These are phyloP conservation scores for Ambastaia sidthimunki DNA, from an alignment of 2,797 vertebrate genomes.

Conservation along the genomic window DNA sequence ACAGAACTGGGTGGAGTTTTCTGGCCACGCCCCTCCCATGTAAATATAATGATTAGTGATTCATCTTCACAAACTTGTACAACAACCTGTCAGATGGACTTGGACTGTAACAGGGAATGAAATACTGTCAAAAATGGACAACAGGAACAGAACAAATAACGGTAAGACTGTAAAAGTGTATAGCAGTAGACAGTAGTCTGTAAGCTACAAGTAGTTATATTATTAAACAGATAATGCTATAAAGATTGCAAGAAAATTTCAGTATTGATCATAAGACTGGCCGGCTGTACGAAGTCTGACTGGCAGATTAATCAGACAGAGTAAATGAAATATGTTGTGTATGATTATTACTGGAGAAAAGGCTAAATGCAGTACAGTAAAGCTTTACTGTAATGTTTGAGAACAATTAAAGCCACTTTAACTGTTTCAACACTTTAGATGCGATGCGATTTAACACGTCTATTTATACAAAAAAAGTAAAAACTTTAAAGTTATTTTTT, in stretches of 20 bases:
- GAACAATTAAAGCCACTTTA: no score
- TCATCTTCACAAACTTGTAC: not conserved
- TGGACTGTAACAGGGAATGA: not conserved
- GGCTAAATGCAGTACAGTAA: no score
- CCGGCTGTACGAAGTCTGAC: not conserved
- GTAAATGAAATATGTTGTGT: no score
- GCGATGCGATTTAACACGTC: no score
- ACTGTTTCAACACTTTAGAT: no score
- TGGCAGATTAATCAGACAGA: no score
- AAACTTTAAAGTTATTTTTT: no score
- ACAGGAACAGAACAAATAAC: not conserved
- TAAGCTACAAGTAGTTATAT: not conserved
- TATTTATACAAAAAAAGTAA: no score
- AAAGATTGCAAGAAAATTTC: not conserved
- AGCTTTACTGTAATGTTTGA: no score
- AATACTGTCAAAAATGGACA: constrained; percentile 22
- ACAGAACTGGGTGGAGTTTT: constrained; percentile 13
- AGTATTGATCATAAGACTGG: no score
- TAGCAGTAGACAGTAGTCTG: no score
- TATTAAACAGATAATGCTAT: not conserved
- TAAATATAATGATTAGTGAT: not conserved
- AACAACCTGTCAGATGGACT: constrained; percentile 8
- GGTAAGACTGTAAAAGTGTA: constrained; percentile 7
- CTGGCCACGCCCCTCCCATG: constrained; percentile 1
- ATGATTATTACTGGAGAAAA: no score